phyloP scores from a whole-genome alignment of 2,888 invertebrate species.

The Podabrus alpinus region DNA sequence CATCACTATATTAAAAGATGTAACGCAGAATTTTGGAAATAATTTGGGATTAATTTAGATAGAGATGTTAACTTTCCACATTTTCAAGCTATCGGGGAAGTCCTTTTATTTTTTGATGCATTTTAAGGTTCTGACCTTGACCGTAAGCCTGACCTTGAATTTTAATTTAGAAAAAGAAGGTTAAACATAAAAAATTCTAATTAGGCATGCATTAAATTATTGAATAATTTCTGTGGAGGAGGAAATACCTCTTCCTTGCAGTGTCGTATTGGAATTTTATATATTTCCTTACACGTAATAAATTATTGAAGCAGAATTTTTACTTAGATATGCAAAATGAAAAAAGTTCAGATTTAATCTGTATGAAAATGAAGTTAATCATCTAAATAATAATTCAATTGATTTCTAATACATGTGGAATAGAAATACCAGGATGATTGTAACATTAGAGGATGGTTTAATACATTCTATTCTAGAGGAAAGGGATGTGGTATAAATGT shows the following conservation, averaged over 20 bases:
- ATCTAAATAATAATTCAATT: neutral
- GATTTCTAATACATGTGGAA: neutral
- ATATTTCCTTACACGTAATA: too few species aligned
- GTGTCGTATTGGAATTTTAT: too few species aligned
- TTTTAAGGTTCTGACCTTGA: neutral
- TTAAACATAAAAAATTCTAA: neutral
- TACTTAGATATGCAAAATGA: neutral
- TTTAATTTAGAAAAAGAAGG: neutral
- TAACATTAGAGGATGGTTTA: neutral
- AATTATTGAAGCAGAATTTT: too few species aligned
- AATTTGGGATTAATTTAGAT: too few species aligned
- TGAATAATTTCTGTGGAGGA: neutral
- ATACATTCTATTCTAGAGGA: conserved; percentile 47
- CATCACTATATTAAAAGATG: too few species aligned
- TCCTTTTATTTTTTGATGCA: too few species aligned
- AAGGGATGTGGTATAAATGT: conserved; percentile 54
- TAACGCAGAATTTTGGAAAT: too few species aligned
- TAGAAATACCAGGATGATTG: neutral
- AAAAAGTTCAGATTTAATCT: neutral
- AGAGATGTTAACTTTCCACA: too few species aligned
- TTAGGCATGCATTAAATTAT: neutral
- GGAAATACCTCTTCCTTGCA: neutral
- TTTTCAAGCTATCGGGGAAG: too few species aligned
- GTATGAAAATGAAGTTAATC: neutral
- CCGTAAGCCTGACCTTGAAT: neutral